A percentile compares a stretch with the other conserved stretches of the same genome.
Evolutionary conservation across 2,797 vertebrate genomes (phyloP).

Genomic region (Acanthis flammea): DNA sequence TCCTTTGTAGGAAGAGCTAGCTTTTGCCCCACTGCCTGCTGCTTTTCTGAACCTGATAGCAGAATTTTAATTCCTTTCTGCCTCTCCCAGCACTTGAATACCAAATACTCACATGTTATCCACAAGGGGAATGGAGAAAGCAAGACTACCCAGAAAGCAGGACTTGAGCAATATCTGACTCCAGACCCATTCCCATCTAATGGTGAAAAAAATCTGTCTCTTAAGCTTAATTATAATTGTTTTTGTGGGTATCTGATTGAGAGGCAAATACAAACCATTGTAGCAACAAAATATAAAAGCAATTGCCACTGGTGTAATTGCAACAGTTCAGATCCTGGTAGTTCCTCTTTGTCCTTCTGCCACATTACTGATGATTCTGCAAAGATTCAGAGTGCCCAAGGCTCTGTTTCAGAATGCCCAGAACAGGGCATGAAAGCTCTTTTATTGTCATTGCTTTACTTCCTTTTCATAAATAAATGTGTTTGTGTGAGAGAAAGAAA

Average conservation of each 20-base stretch:
- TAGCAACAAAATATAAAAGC: neutral
- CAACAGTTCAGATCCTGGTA: neutral
- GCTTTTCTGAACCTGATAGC: neutral
- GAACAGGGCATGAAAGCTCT: neutral
- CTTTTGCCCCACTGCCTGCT: neutral
- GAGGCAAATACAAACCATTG: neutral
- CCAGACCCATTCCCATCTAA: neutral
- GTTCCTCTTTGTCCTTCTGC: neutral
- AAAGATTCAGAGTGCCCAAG: neutral
- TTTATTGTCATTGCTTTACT: neutral
- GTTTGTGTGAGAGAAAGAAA: neutral
- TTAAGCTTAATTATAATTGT: neutral
- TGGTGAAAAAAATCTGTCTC: neutral
- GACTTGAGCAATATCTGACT: neutral
- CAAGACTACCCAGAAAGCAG: neutral
- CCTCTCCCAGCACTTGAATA: neutral
- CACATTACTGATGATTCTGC: neutral
- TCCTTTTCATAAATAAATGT: neutral
- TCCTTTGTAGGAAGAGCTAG: neutral
- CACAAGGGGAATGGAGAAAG: neutral
- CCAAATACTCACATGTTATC: neutral
- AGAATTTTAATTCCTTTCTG: neutral
- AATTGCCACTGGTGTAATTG: neutral
- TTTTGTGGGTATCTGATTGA: neutral
- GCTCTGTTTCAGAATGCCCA: neutral